These are phyloP conservation scores for Diplolepis rosae DNA, from an alignment of 2,888 invertebrate species.

Conservation along the genomic window DNA sequence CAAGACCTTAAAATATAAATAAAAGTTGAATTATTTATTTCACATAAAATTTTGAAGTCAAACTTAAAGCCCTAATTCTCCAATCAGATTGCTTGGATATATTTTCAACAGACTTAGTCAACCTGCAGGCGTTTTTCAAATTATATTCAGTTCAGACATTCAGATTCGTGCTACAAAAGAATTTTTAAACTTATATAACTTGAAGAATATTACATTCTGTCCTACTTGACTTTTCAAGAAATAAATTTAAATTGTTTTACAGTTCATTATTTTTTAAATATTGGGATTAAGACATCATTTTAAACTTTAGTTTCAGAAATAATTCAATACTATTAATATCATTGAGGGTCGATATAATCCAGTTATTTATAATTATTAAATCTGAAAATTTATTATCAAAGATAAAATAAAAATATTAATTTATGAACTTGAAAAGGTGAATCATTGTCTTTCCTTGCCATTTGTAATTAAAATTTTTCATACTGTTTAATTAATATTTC, in stretches of 20 bases:
- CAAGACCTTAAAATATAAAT: neutral
- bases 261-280: too few species aligned
- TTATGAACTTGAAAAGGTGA: neutral
- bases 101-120: slow-evolving; percentile 14
- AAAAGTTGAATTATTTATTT: slow-evolving; percentile 34
- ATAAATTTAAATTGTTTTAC: neutral
- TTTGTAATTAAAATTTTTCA: neutral
- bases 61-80: slow-evolving; percentile 13
- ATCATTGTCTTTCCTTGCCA: neutral
- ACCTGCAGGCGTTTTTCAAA: slow-evolving; percentile 28
- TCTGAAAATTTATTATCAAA: too few species aligned
- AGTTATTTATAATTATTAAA: too few species aligned
- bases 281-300: too few species aligned
- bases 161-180: slow-evolving; percentile 11
- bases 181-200: neutral
- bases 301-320: neutral
- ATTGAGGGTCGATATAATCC: too few species aligned
- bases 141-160: slow-evolving; percentile 13
- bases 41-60: slow-evolving; percentile 29
- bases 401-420: too few species aligned
- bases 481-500: neutral
- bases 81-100: slow-evolving; percentile 23
- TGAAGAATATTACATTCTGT: neutral
- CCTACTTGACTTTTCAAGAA: neutral
- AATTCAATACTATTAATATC: too few species aligned